Conservation (phyloP, 2,888 invertebrate genomes). For the Ferdinandea cuprea region DNA sequence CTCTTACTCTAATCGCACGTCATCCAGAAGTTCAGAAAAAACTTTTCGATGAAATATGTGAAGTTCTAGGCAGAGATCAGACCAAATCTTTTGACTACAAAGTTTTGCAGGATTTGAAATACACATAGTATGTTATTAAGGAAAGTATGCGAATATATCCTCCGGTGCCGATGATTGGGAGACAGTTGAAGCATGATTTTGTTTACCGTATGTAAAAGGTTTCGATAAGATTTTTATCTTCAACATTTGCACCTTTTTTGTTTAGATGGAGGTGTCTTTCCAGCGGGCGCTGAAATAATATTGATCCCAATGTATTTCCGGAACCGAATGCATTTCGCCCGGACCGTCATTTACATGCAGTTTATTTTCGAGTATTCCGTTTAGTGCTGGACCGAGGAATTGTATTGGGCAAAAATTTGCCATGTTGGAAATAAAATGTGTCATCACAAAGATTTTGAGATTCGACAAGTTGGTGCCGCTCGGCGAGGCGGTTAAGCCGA, state of each 20-base stretch:
- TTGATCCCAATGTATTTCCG: constrained; percentile 69
- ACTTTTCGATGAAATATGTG: constrained; percentile 77
- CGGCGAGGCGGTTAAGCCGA: constrained; percentile 76
- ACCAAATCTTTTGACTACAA: constrained; percentile 73
- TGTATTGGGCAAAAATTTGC: constrained; percentile 80
- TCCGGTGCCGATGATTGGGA: constrained; percentile 86
- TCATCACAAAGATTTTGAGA: constrained; percentile 77
- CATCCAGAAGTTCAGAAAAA: constrained; percentile 79
- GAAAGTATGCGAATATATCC: constrained; percentile 86
- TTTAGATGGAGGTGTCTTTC: constrained; percentile 77
- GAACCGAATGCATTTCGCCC: constrained; percentile 78
- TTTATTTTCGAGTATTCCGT: constrained; percentile 78
- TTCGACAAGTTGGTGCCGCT: constrained; percentile 78
- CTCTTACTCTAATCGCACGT: constrained; percentile 78
- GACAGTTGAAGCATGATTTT: constrained; percentile 84
- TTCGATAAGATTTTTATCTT: too few species aligned
- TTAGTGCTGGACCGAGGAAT: constrained; percentile 84
- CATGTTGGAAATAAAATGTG: constrained; percentile 78
- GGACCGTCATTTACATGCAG: constrained; percentile 81
- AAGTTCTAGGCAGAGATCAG: constrained; percentile 77
- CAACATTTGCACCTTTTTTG: too few species aligned
- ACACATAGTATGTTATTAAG: constrained; percentile 87
- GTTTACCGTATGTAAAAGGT: constrained; percentile 84
- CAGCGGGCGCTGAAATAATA: constrained; percentile 76
- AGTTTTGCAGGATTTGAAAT: constrained; percentile 78